Percentiles rank a stretch among this genome's conserved stretches.
Evolutionary conservation across 2,797 vertebrate species (phyloP).

Genomic region (Percopsis omiscomaycus): DNA sequence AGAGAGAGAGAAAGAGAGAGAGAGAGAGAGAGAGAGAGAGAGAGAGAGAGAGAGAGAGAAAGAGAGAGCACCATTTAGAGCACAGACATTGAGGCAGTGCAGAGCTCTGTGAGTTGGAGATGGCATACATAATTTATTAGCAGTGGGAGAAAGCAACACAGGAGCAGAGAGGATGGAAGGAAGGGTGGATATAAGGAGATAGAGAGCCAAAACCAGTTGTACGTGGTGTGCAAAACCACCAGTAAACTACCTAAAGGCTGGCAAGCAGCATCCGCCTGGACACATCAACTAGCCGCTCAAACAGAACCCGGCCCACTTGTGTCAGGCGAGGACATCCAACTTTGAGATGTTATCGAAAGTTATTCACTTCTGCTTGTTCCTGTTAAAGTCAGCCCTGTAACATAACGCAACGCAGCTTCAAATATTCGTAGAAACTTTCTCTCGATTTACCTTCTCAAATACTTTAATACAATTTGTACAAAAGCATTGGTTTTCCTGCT

Average conservation of each 20-base stretch:
- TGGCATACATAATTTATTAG: conserved; percentile 84
- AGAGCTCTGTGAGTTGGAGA: conserved; percentile 79
- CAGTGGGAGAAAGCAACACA: conserved; percentile 75
- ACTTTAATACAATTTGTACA: not conserved
- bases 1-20: conserved; percentile 47
- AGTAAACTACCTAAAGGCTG: conserved; percentile 6
- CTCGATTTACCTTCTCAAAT: not conserved
- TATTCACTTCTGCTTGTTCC: conserved; percentile 6
- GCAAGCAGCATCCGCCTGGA: conserved; percentile 35
- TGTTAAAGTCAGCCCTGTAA: conserved; percentile 4
- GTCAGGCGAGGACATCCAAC: not conserved
- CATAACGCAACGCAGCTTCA: conserved; percentile 1
- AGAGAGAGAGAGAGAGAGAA: conserved; percentile 38
- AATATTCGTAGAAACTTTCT: not conserved
- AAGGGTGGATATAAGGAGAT: conserved; percentile 45
- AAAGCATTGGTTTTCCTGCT: not conserved
- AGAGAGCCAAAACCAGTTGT: conserved; percentile 47
- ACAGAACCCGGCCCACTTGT: conserved; percentile 30
- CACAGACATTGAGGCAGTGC: conserved; percentile 85
- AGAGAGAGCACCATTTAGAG: conserved; percentile 75
- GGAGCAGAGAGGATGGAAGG: conserved; percentile 63
- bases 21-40: conserved; percentile 37
- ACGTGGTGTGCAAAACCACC: conserved; percentile 20
- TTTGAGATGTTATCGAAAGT: not conserved
- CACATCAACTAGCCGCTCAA: conserved; percentile 18